Evolutionary conservation across 2,888 invertebrate species (phyloP).

Genomic region (Cataglyphis livida): DNA sequence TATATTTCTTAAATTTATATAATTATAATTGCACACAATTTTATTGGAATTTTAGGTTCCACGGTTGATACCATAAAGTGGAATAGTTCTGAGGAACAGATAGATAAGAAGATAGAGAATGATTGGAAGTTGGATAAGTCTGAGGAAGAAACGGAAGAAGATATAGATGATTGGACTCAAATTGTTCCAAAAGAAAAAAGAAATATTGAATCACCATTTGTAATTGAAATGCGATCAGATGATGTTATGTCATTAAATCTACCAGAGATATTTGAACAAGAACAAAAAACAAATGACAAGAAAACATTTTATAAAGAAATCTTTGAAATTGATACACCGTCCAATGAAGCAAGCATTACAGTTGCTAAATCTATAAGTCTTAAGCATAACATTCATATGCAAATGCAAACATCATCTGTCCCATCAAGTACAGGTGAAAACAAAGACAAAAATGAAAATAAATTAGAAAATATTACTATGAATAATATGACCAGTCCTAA

Average conservation of each 20-base stretch:
- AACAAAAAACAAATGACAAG: background rate
- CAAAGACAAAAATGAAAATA: background rate
- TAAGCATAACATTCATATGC: background rate
- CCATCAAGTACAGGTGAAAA: background rate
- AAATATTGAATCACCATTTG: slow-evolving; percentile 53
- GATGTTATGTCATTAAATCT: slow-evolving; percentile 40
- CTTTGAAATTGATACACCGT: no score
- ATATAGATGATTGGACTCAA: background rate
- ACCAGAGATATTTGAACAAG: slow-evolving; percentile 50
- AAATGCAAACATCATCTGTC: no score
- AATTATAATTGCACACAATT: background rate
- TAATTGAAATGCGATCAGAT: slow-evolving; percentile 60
- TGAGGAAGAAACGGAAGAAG: background rate
- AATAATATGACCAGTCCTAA: background rate
- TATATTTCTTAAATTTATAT: background rate
- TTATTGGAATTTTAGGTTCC: slow-evolving; percentile 62
- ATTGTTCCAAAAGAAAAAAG: slow-evolving; percentile 1
- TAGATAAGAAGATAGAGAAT: background rate
- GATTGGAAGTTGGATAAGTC: background rate
- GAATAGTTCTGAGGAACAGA: background rate
- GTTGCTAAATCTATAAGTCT: slow-evolving; percentile 10
- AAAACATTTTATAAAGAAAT: background rate
- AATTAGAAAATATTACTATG: background rate
- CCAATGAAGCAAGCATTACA: background rate
- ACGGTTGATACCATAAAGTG: background rate